Base-by-base conservation (phyloP, 2,113 vertebrate genomes). In the Bubo bubo region DNA sequence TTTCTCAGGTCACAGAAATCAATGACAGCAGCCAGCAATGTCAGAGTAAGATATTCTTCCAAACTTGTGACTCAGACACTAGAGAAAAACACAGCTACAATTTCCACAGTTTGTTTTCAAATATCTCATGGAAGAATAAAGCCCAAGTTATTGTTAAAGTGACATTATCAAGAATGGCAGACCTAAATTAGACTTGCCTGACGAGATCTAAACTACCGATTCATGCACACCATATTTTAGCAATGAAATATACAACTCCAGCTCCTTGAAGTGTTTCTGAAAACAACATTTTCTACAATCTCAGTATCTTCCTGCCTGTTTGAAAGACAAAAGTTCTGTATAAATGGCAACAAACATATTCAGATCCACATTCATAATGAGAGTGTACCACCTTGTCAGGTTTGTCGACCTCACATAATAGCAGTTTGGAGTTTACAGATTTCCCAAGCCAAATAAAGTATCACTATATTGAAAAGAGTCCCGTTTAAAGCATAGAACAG, bases 361-460 rank as follows among this genome's bases (percentile, higher is more conserved):
- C 37, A 86, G 67, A 70, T 62, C 12, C 0, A 0, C 49, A 35
- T 3, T 64, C 53, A 20, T 5, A 13, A 45, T 18, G 10, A 68
- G 9, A 43, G 41, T 39, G 11, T 4, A 49, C 23, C 41, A 49
- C 15, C 58, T 71, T 2, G 1, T 37, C 71, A 27, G 16, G 24
- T 79, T 53, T 58, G 52, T 67, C 52, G 16, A 12, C 23, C 19
- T 62, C 26, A 12, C 41, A 34, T 5, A 67, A 43, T 0, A 67
- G 11, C 13, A 37, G 11, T 8, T 39, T 84, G 59, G 15, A 83
- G 21, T 6, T 55, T 45, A 49, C 0, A 50, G 62, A 45, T 16
- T 21, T 45, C 24, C 37, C 71, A 72, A 84, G 19, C 5, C 32
- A 53, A 2, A 59, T 30, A 3, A 35, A 6, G 1, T 6, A 26